phyloP scores from a whole-genome alignment of 2,113 vertebrate genomes.

The Porphyrio hochstetteri region DNA sequence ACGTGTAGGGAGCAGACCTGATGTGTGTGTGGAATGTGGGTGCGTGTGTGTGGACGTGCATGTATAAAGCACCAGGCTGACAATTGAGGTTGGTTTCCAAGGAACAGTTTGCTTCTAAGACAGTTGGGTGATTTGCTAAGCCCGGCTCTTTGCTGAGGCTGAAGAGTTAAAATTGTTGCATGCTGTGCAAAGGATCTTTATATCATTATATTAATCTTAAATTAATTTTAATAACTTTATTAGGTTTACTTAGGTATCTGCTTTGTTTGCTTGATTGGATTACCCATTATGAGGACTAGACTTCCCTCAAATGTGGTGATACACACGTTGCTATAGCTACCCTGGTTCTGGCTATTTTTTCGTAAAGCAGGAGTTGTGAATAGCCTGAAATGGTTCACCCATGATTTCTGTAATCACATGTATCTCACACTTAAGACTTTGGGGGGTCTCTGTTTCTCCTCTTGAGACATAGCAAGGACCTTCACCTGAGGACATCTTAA shows the following conservation, averaged over 20 bases:
- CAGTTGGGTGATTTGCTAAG: not conserved
- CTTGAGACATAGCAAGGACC: not conserved
- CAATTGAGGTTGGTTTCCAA: slow-evolving; percentile 13
- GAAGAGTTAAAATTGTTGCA: not conserved
- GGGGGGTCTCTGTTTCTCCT: not conserved
- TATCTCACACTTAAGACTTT: not conserved
- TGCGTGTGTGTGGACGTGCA: accelerated
- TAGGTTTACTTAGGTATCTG: slow-evolving; percentile 9
- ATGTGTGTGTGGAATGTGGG: not conserved
- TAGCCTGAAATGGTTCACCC: not conserved
- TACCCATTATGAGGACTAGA: slow-evolving; percentile 1
- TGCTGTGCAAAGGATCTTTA: not conserved
- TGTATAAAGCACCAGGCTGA: not conserved
- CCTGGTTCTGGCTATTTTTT: slow-evolving; percentile 26
- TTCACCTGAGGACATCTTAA: not conserved
- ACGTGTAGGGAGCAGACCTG: not conserved
- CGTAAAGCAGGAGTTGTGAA: slow-evolving; percentile 23
- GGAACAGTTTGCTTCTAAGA: not conserved
- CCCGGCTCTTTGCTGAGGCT: not conserved
- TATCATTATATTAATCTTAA: slow-evolving; percentile 1
- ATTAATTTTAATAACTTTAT: slow-evolving; percentile 29
- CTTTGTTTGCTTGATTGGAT: slow-evolving; percentile 36
- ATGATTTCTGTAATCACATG: not conserved
- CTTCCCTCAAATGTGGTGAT: not conserved
- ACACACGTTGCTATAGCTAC: slow-evolving; percentile 56